A percentile compares a stretch with the other conserved stretches of the same genome.
Conservation (phyloP, 2,113 vertebrate species). For the Atractosteus spatula region DNA sequence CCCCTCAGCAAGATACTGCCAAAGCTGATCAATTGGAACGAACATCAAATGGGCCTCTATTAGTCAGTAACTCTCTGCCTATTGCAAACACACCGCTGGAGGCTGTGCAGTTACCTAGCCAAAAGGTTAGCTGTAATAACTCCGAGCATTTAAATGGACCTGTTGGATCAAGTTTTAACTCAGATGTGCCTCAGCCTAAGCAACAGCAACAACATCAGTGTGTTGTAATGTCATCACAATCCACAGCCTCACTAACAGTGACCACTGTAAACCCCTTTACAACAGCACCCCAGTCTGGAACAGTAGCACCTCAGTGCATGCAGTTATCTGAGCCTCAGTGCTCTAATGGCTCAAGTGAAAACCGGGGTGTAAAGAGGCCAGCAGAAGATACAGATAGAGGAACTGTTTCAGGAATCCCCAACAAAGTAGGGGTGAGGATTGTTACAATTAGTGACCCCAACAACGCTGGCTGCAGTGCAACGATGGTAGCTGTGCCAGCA, state of each 20-base stretch:
- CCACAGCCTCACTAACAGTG: slow-evolving; percentile 74
- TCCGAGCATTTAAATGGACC: slow-evolving; percentile 92
- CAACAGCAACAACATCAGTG: slow-evolving; percentile 80
- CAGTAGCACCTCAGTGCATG: slow-evolving; percentile 67
- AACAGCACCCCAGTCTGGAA: slow-evolving; percentile 71
- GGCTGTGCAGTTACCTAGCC: slow-evolving; percentile 64
- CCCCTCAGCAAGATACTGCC: slow-evolving; percentile 92
- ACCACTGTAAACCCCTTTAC: slow-evolving; percentile 72
- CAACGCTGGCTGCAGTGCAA: slow-evolving; percentile 93
- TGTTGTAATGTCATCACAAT: slow-evolving; percentile 78
- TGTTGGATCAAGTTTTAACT: slow-evolving; percentile 79
- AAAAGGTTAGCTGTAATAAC: slow-evolving; percentile 72
- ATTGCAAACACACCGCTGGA: slow-evolving; percentile 67
- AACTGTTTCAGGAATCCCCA: slow-evolving; percentile 85
- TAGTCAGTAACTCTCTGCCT: slow-evolving; percentile 72
- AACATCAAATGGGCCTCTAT: slow-evolving; percentile 88
- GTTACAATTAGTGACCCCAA: slow-evolving; percentile 99
- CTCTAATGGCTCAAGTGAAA: slow-evolving; percentile 85
- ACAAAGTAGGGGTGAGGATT: slow-evolving; percentile 96
- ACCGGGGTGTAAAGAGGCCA: slow-evolving; percentile 86
- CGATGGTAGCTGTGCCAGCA: slow-evolving; percentile 97
- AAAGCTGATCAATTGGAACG: slow-evolving; percentile 93
- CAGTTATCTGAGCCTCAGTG: slow-evolving; percentile 67
- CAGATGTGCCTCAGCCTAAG: slow-evolving; percentile 74
- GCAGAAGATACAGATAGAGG: slow-evolving; percentile 84